phyloP scores from a whole-genome alignment of 2,888 invertebrate species.

The Drosophila histrio region DNA sequence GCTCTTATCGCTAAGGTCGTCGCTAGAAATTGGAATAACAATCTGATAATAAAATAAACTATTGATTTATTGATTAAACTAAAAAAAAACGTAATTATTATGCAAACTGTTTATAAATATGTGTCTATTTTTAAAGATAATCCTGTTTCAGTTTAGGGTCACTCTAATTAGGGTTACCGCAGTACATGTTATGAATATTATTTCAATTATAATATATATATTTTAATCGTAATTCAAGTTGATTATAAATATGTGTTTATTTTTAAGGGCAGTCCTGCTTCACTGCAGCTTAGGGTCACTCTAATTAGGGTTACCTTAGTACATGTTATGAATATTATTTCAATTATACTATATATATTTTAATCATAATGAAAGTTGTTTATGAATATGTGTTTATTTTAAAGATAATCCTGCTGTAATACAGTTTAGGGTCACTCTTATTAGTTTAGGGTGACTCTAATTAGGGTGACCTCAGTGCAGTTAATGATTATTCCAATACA shows the following conservation, averaged over 20 bases:
- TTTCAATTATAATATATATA: too few species aligned
- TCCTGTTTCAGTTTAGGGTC: not conserved
- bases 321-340: too few species aligned
- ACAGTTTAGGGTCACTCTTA: not conserved
- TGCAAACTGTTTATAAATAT: slow-evolving; percentile 1
- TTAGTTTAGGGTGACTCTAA: too few species aligned
- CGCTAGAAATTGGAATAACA: slow-evolving; percentile 2
- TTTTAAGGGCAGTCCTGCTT: not conserved
- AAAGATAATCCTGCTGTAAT: not conserved
- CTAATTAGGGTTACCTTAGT: not conserved
- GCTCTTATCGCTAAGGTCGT: slow-evolving; percentile 37
- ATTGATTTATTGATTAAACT: slow-evolving; percentile 41
- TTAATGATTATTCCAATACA: too few species aligned
- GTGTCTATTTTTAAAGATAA: not conserved
- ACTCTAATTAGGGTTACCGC: too few species aligned
- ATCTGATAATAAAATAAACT: slow-evolving; percentile 32
- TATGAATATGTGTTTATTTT: not conserved
- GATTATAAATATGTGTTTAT: not conserved
- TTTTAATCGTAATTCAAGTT: not conserved
- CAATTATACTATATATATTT: too few species aligned
- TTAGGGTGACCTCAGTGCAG: not conserved
- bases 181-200: too few species aligned
- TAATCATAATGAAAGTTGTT: not conserved
- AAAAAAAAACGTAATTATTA: slow-evolving; percentile 11
- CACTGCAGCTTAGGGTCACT: not conserved